Percentiles rank a stretch among this genome's conserved stretches.
Evolutionary conservation across 2,113 vertebrate species (phyloP).

Genomic region (Anguilla rostrata): DNA sequence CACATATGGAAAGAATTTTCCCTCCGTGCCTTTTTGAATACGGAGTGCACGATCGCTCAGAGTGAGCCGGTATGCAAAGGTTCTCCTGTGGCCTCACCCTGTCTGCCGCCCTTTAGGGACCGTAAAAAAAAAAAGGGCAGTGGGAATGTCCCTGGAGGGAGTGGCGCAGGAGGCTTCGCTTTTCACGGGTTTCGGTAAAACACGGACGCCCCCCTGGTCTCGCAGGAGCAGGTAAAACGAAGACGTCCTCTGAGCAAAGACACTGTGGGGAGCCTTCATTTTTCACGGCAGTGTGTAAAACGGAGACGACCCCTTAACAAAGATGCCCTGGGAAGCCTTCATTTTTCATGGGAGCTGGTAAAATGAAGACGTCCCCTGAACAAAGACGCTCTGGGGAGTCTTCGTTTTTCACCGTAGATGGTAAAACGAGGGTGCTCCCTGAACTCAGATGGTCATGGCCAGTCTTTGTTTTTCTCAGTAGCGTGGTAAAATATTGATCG

Average conservation of each 20-base stretch:
- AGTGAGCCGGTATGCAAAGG: slow-evolving; percentile 29
- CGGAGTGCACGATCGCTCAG: slow-evolving; percentile 41
- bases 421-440: not conserved
- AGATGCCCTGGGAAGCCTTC: not conserved
- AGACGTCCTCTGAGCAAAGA: not conserved
- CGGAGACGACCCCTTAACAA: no score
- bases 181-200: not conserved
- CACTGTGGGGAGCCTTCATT: no score
- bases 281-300: no score
- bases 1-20: slow-evolving; percentile 73
- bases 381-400: no score
- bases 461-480: no score
- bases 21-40: slow-evolving; percentile 32
- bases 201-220: no score
- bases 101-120: not conserved
- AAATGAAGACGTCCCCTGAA: not conserved
- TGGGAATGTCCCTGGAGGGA: not conserved
- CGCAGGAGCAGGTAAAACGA: not conserved
- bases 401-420: no score
- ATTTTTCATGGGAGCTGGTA: not conserved
- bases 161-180: not conserved
- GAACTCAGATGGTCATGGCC: not conserved
- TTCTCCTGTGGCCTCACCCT: not conserved
- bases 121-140: not conserved
- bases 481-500: no score